Percentiles rank a stretch among this genome's conserved stretches.
phyloP scores from a whole-genome alignment of 2,797 vertebrate genomes.

The Phalanger gymnotis region DNA sequence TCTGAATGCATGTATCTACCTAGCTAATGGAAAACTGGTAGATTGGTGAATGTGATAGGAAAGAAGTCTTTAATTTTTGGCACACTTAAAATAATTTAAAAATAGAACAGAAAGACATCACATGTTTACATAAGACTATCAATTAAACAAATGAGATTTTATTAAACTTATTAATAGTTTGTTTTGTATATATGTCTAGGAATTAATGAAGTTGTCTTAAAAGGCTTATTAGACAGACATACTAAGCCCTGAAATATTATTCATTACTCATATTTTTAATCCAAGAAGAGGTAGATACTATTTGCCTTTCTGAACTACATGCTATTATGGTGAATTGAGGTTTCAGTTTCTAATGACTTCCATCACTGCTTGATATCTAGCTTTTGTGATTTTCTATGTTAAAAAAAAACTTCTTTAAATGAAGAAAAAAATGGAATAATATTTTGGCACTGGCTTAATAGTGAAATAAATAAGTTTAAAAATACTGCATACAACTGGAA shows the following conservation, averaged over 20 bases:
- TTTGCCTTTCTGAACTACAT: constrained; percentile 69
- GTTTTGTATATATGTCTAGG: constrained; percentile 65
- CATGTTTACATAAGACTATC: constrained; percentile 61
- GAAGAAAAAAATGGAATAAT: constrained; percentile 44
- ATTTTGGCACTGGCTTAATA: constrained; percentile 34
- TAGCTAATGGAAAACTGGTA: constrained; percentile 61
- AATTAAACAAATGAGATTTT: constrained; percentile 77
- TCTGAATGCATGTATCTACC: constrained; percentile 42
- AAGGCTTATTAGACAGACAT: constrained; percentile 55
- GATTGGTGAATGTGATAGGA: constrained; percentile 49
- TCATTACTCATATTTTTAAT: constrained; percentile 68
- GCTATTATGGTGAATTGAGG: constrained; percentile 64
- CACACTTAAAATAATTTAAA: constrained; percentile 64
- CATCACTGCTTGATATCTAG: neutral
- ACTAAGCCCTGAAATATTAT: constrained; percentile 68
- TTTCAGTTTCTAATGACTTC: constrained; percentile 60
- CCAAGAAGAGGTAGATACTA: constrained; percentile 57
- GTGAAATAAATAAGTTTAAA: constrained; percentile 31
- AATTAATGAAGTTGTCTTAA: constrained; percentile 67
- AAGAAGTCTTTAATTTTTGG: constrained; percentile 67
- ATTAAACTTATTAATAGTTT: constrained; percentile 70
- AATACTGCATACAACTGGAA: neutral
- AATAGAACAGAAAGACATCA: constrained; percentile 64
- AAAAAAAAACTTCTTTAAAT: neutral
- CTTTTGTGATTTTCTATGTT: constrained; percentile 55